Conservation (phyloP, 2,113 vertebrate species). For the Bubo bubo region DNA sequence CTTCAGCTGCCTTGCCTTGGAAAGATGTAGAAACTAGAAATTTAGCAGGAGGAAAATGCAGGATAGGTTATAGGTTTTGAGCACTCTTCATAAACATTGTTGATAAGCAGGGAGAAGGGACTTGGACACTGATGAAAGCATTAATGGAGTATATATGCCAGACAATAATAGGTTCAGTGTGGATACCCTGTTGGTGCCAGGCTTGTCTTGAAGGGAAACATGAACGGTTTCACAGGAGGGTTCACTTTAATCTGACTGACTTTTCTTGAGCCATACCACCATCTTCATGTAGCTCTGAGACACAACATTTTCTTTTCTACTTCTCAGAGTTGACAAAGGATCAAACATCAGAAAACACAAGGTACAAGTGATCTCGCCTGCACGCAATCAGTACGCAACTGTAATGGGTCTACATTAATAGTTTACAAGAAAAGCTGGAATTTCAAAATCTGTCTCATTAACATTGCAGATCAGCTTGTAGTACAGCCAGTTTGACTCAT, state of each 20-base stretch:
- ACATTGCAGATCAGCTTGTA: not conserved
- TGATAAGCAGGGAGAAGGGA: not conserved
- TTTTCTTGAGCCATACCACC: not conserved
- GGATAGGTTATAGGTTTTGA: not conserved
- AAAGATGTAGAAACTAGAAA: not conserved
- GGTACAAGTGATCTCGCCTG: not conserved
- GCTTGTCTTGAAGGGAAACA: not conserved
- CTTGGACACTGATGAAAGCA: not conserved
- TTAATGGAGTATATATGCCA: not conserved
- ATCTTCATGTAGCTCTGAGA: not conserved
- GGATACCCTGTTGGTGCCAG: not conserved
- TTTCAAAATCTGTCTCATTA: not conserved
- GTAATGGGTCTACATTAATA: not conserved
- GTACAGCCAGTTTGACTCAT: not conserved
- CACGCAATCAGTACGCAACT: not conserved
- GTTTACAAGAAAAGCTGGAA: not conserved
- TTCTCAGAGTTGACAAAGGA: not conserved
- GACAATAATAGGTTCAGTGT: not conserved
- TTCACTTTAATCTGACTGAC: not conserved
- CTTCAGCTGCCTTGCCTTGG: not conserved
- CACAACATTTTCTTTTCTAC: not conserved
- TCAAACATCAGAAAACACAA: not conserved
- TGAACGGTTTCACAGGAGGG: not conserved
- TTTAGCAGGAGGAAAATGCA: not conserved
- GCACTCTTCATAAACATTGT: not conserved